phyloP scores from a whole-genome alignment of 1,140 invertebrate genomes.

The Zaprionus camerounensis region DNA sequence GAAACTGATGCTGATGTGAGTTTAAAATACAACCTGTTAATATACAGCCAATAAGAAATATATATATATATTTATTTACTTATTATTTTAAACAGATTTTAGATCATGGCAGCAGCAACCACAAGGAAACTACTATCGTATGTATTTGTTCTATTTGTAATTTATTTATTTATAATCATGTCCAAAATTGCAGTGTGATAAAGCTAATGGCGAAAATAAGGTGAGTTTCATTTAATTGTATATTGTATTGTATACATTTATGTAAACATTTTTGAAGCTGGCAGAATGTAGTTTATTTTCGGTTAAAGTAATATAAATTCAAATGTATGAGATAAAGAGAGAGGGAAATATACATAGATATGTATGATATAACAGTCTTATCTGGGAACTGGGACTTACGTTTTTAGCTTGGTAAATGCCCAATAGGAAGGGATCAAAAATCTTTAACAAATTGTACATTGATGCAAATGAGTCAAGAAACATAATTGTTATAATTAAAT shows the following conservation, averaged over 20 bases:
- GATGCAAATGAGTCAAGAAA: too few relatives aligned
- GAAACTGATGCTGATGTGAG: conserved; percentile 66
- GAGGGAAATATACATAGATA: too few relatives aligned
- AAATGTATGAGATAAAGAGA: too few relatives aligned
- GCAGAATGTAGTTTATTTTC: too few relatives aligned
- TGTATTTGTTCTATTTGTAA: conserved; percentile 39
- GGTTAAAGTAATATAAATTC: too few relatives aligned
- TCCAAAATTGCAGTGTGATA: conserved; percentile 90
- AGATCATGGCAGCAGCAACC: conserved; percentile 64
- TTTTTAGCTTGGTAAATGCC: too few relatives aligned
- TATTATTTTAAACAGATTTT: conserved; percentile 43
- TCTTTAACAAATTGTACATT: too few relatives aligned
- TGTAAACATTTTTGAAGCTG: not conserved
- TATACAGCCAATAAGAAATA: not conserved
- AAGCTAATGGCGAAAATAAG: conserved; percentile 94
- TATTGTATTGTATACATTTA: not conserved
- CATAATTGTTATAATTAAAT: too few relatives aligned
- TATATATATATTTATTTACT: not conserved
- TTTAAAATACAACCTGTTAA: not conserved
- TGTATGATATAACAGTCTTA: too few relatives aligned
- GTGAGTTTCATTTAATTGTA: conserved; percentile 85
- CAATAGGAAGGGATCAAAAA: too few relatives aligned
- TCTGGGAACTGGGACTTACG: too few relatives aligned
- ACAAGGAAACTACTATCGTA: conserved; percentile 76
- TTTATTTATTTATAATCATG: conserved; percentile 26